Base-by-base conservation (phyloP, 2,888 invertebrate genomes). In the Panorpa germanica region DNA sequence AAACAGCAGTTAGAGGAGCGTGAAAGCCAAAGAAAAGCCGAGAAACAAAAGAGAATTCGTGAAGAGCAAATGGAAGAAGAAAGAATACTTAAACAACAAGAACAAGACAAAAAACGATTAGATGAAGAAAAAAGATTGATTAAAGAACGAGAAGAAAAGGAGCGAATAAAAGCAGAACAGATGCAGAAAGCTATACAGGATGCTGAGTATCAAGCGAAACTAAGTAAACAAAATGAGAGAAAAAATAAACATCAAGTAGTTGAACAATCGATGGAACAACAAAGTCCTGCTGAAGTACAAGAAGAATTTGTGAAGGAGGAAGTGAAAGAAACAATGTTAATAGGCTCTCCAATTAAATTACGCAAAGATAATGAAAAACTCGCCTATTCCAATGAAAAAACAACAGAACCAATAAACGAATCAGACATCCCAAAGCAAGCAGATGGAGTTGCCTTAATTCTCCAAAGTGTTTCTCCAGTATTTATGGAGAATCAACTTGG, bases 31-130 rank as follows among this genome's bases (percentile, higher is more conserved):
- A 65, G 77, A 9, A 69, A 69, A 42, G 74, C 77, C 50, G 88
- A 90, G 48, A 64, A 70, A 38, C 80, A 82, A 45, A 60, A 61
- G 30, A 65, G 70, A 38, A 52, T 74, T 37, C 63, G 61, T 42
- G 85, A 88, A 50, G 90, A 91, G 49, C 60, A 67, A 39, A 62
- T 77, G 38, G 86, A 86, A 50, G 86, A 88, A 45, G 60, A 72
- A 37, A 62, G 82, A 35, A 63, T 88, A 35, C 66, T 66, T 38
- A 62, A 68, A 24, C 81, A 88, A 46, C 67, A 73, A 43, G 74
- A 74, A 52, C 54, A 66, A 35, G 73, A 81, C 41, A 60, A 66
- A 34, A 55, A 65, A 40, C 65, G 72, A 36, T 52, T 75, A 38
- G 75, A 83, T 44, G 63, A 70, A 38, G 88, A 88, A 47, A 69